Base-by-base conservation (phyloP, 2,797 vertebrate genomes). In the Cyclopterus lumpus region DNA sequence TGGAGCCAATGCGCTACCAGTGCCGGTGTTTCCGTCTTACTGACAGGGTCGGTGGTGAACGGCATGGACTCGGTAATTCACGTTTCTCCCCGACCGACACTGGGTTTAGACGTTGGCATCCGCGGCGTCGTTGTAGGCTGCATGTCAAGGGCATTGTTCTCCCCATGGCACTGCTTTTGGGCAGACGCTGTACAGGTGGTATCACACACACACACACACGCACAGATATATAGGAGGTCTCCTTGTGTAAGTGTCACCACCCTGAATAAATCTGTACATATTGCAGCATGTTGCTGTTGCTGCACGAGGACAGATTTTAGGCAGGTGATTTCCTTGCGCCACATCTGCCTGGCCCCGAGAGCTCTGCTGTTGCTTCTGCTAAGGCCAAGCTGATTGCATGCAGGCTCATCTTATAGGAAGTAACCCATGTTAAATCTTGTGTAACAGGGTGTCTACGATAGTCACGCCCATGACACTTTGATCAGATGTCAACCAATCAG, bases 101-200 rank as follows among this genome's bases (percentile, higher is more conserved):
- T 1, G 57, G 28, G 34, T 89, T 86, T 77, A 79, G 81, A 73
- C 49, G 11, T 16, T 49, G n/a, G 10, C 28, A 63, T 20, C 30
- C 30, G 55, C 74, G 71, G 72, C 38, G 38, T 84, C 83, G 79
- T 18, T 55, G 59, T 62, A 10, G 54, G 28, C 30, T 61, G 8
- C 59, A n/a, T 74, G 81, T 90, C 89, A 91, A 88, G 86, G 90
- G 67, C 87, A 86, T 86, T 73, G 84, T 79, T 81, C 26, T 48
- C 26, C 48, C 22, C 72, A 36, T 40, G 28, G 46, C 58, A 16
- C 59, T 46, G 68, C 24, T 64, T 15, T 6, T 20, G 54, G 55
- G 60, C 18, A 20, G 66, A 44, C 38, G 73, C 64, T 81, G 87
- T 67, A 93, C 93, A 93, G 89, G 92, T 93, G 92, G 89, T 34